phyloP scores from a whole-genome alignment of 1,140 invertebrate genomes.

The Schlechtendalia chinensis region DNA sequence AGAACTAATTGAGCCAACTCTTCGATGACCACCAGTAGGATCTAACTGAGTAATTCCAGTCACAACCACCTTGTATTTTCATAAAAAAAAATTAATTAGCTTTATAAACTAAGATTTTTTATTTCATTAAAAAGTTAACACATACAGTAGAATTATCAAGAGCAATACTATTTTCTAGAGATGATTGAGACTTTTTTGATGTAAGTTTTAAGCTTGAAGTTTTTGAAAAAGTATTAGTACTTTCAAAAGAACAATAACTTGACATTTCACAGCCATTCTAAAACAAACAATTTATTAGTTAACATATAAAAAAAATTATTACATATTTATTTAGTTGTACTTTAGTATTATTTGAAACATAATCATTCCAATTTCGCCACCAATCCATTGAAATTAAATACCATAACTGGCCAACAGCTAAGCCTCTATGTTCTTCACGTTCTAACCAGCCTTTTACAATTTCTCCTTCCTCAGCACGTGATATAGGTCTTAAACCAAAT shows the following conservation, averaged over 20 bases:
- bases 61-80: slow-evolving; percentile 51
- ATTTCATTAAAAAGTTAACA: background rate
- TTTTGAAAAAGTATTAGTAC: slow-evolving; percentile 33
- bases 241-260: slow-evolving; percentile 46
- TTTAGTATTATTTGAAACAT: slow-evolving; percentile 59
- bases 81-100: background rate
- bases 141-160: slow-evolving; percentile 51
- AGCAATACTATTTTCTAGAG: slow-evolving; percentile 51
- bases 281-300: background rate
- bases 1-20: slow-evolving; percentile 36
- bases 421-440: slow-evolving; percentile 69
- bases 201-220: slow-evolving; percentile 41
- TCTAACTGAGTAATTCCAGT: slow-evolving; percentile 52
- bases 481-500: slow-evolving; percentile 78
- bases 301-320: background rate
- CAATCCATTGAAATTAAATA: slow-evolving; percentile 79
- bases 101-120: background rate
- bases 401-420: slow-evolving; percentile 79
- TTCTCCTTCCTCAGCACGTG: slow-evolving; percentile 74
- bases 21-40: slow-evolving; percentile 41
- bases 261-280: slow-evolving; percentile 40
- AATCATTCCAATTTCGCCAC: slow-evolving; percentile 77
- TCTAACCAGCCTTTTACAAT: slow-evolving; percentile 78
- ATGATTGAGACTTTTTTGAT: slow-evolving; percentile 42
- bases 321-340: slow-evolving; percentile 16